Evolutionary conservation across 2,113 vertebrate genomes (phyloP), one percentile per base, ranked within the genome.

Genomic region (Urocynchramus pylzowi): DNA sequence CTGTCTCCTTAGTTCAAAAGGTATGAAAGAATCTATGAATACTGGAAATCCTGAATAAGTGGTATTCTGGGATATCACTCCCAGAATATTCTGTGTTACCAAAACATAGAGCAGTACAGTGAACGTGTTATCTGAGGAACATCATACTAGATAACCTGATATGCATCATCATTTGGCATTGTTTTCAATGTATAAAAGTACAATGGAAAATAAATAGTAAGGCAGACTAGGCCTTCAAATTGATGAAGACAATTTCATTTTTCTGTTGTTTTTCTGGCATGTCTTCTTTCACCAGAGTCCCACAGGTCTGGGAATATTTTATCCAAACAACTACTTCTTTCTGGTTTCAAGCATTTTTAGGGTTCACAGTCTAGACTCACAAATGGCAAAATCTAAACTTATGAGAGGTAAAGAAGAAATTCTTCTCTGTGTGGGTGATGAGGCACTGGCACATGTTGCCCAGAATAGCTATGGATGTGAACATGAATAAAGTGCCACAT

Each of bases 201-300:
- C 35, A 81, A 14, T 18, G 28, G 45, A 93, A 92, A 63, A 59
- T 22, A 33, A 14, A 24, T 8, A 64, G 26, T 47, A 59, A 74
- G 21, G 16, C 18, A 63, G 18, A 59, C 3, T 47, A 68, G 19
- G 6, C 39, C 52, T 85, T 28, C 15, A 50, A 57, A 82, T 9
- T 39, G 30, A 21, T 47, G 39, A 21, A 74, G 16, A 54, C 7
- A 35, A 22, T 67, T 81, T 73, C 1, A 20, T 80, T 88, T 82
- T 56, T 68, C 37, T 80, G 16, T 11, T 57, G 13, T 8, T 59
- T 2, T 0, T 24, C 39, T 59, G 8, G 2, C 2, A 1, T 22
- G 20, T 69, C 15, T 10, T 57, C 39, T 79, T 85, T 80, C 59
- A 39, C 26, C 14, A 56, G 11, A 15, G 18, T 76, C 53, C 15